These are phyloP conservation scores for Gymnocephalus cernua DNA, from an alignment of 2,113 vertebrate genomes.

Conservation along the genomic window DNA sequence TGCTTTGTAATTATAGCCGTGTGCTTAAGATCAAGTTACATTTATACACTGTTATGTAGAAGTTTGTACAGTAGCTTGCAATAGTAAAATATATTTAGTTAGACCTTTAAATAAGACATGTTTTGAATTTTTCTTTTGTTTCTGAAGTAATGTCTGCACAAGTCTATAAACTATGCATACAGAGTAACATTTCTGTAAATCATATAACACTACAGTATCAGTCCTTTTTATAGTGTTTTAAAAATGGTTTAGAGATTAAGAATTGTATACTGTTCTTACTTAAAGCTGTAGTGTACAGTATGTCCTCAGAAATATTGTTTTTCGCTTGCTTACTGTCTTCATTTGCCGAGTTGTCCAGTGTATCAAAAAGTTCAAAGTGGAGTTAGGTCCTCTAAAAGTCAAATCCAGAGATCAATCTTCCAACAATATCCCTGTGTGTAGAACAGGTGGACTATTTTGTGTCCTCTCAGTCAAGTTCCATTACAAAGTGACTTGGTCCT, in stretches of 20 bases:
- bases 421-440: slow-evolving; percentile 37
- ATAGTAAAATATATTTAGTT: slow-evolving; percentile 8
- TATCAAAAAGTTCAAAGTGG: slow-evolving; percentile 38
- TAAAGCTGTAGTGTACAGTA: slow-evolving; percentile 2
- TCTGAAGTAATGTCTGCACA: slow-evolving; percentile 6
- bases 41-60: slow-evolving; percentile 34
- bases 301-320: slow-evolving; percentile 46
- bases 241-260: slow-evolving; percentile 6
- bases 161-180: not conserved
- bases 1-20: slow-evolving; percentile 81
- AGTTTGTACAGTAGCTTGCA: slow-evolving; percentile 22
- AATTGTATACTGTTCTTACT: slow-evolving; percentile 55
- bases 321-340: slow-evolving; percentile 17
- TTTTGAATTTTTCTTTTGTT: not conserved
- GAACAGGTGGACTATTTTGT: slow-evolving; percentile 61
- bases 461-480: slow-evolving; percentile 61
- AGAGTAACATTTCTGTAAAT: not conserved
- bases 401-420: slow-evolving; percentile 45
- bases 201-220: not conserved
- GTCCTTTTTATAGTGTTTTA: slow-evolving; percentile 1
- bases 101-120: not conserved
- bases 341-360: slow-evolving; percentile 45
- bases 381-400: slow-evolving; percentile 24
- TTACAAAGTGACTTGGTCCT: slow-evolving; percentile 22
- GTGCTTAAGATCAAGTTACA: slow-evolving; percentile 66